Evolutionary conservation across 1,140 invertebrate genomes (phyloP).

Genomic region (Cydia splendana): DNA sequence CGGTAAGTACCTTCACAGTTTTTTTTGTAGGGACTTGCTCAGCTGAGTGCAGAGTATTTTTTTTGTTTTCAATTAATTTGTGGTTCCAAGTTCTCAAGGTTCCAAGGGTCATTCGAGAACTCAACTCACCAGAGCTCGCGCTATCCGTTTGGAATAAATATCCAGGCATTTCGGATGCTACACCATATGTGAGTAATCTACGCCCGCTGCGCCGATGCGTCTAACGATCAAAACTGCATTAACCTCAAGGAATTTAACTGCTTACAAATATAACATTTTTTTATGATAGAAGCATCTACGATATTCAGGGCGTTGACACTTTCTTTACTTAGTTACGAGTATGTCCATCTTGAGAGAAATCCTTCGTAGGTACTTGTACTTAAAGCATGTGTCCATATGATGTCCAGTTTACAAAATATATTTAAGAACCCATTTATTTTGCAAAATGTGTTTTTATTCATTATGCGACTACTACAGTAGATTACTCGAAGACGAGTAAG

Average conservation of each 20-base stretch:
- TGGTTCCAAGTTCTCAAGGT: too few species aligned
- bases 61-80: too few species aligned
- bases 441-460: too few species aligned
- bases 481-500: too few species aligned
- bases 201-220: constrained; percentile 14
- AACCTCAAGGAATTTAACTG: constrained; percentile 14
- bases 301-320: not conserved
- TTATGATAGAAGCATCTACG: not conserved
- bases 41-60: too few species aligned
- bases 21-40: too few species aligned
- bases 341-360: not conserved
- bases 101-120: not conserved
- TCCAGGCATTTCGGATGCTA: not conserved
- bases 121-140: not conserved
- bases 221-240: constrained; percentile 22
- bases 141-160: not conserved
- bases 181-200: constrained; percentile 12
- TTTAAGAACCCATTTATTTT: too few species aligned
- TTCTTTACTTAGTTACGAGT: not conserved
- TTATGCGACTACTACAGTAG: too few species aligned
- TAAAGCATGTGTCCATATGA: not conserved
- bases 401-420: too few species aligned
- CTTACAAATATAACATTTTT: constrained; percentile 18
- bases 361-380: not conserved
- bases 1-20: too few species aligned